A percentile compares a stretch with the other conserved stretches of the same genome.
These are phyloP conservation scores for Odontamblyopus rebecca DNA, from an alignment of 2,797 vertebrate species.

Conservation along the genomic window DNA sequence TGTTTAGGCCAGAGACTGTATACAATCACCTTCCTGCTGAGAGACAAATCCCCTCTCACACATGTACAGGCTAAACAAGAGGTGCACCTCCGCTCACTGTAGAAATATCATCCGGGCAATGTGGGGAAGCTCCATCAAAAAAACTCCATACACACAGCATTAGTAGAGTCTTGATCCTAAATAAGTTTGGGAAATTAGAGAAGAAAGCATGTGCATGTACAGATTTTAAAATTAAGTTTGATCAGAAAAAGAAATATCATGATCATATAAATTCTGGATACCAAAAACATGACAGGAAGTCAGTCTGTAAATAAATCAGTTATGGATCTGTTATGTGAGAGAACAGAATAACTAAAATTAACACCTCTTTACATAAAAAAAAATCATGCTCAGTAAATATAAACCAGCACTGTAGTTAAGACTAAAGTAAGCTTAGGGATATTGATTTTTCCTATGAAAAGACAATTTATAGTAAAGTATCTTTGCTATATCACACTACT, in stretches of 20 bases:
- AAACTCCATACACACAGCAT: not conserved
- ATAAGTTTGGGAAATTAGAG: not conserved
- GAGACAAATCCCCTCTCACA: constrained; percentile 50
- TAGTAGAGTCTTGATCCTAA: not conserved
- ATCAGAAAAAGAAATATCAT: not conserved
- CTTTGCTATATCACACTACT: not conserved
- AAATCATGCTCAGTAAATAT: not conserved
- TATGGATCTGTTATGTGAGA: constrained; percentile 26
- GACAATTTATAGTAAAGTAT: not conserved
- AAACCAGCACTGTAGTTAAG: not conserved
- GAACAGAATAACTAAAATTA: not conserved
- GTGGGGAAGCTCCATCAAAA: constrained; percentile 10
- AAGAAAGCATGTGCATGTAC: not conserved
- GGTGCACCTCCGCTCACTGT: constrained; percentile 22
- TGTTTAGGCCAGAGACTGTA: constrained; percentile 31
- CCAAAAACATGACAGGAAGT: constrained; percentile 31
- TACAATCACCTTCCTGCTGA: constrained; percentile 50
- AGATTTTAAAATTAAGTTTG: not conserved
- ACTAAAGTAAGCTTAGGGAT: not conserved
- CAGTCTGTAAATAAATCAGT: constrained; percentile 35
- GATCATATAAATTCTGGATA: constrained; percentile 4
- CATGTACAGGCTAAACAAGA: constrained; percentile 38
- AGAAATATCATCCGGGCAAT: constrained; percentile 2
- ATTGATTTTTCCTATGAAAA: not conserved
- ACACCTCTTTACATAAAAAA: constrained; percentile 2